Base-by-base conservation (phyloP, 2,888 invertebrate genomes). In the Xanthorhoe designata region DNA sequence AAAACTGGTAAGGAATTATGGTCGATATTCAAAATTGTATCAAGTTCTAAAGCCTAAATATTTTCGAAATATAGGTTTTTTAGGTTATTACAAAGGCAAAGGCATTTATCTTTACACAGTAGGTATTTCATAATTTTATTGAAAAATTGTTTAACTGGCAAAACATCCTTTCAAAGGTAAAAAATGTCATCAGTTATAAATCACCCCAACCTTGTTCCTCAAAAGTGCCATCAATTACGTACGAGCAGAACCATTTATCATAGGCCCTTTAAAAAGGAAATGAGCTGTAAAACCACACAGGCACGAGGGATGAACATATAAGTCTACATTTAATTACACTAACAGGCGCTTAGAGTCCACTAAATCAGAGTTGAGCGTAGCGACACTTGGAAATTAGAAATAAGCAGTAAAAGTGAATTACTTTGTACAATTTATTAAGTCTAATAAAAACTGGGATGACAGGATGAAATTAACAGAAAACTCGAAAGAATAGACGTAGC, bases 311-410 rank as follows among this genome's bases (percentile, higher is more conserved):
- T 66, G 38, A 66, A 61, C 42, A 35, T 35, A 50, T 53, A 47
- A 52, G 35, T 50, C 53, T 32, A 18, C 42, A 49, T 66, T 66
- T 58, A 66, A 66, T 66, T 50, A 58, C 50, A 51, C 15, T 45
- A 49, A 58, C 51, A 24, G 35, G 62, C 59, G 35, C 55, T 59
- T 51, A 59, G 42, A 51, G 51, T 58, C 67, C 51, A 60, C 47
- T 60, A 63, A 63, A 51, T 32, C n/a, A 15, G 66, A 45, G 61
- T 47, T 53, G 50, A 49, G 32, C 49, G 24, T 52, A 49, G 57
- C 17, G 49, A 17, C 49, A 32, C 29, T 29, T 10, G n/a, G 42
- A 45, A 17, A 32, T 47, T 5, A 17, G 17, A 49, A 32, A 54
- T 4, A 42, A 13, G 10, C 38, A 38, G 13, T 38, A 38, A 38